Evolutionary conservation across 1,140 invertebrate genomes (phyloP), one percentile per base, ranked within the genome.

Genomic region (Hylaeus volcanicus): DNA sequence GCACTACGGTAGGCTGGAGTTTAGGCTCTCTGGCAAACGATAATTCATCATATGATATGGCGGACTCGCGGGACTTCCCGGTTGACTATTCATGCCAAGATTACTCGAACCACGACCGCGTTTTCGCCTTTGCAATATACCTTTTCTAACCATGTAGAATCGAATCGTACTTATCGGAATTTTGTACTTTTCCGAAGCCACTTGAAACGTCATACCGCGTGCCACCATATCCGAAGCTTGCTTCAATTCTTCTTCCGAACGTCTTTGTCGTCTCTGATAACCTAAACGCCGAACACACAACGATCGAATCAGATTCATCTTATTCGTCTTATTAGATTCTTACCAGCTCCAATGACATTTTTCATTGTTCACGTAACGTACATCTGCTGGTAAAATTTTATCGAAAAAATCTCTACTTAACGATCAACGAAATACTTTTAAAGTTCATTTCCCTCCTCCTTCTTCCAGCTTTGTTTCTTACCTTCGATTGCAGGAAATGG

Each of bases 111-210:
- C 94, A 76, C 95, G 92, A 14, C 96, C 96, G 37, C 96, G 94
- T 88, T 96, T 96, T 82, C 96, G 94, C 86, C 95, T 94, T 41
- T 96, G 96, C 70, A 97, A 90, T 78, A 97, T 97, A 6, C 96
- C 96, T 91, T 97, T 97, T 75, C 96, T 94, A 43, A 96, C 96
- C 96, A 97, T 97, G 91, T 97, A 97, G 91, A 97, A 97, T 39
- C 96, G 95, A 90, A 97, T 97, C 71, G 96, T 97, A n/a, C 96
- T 97, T 81, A 97, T 97, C 66, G 96, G 96, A 92, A 97, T 97
- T 88, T 96, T 96, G 89, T 96, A 97, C 94, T 96, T 96, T 89
- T 97, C 96, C 56, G 96, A 97, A 56, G 96, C 96, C 9, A 96
- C 96, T 92, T 97, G 96, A 94, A 97, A 97, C 86, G 96, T 97